Conservation (phyloP, 2,797 vertebrate species). For the Thripadectes ignobilis region DNA sequence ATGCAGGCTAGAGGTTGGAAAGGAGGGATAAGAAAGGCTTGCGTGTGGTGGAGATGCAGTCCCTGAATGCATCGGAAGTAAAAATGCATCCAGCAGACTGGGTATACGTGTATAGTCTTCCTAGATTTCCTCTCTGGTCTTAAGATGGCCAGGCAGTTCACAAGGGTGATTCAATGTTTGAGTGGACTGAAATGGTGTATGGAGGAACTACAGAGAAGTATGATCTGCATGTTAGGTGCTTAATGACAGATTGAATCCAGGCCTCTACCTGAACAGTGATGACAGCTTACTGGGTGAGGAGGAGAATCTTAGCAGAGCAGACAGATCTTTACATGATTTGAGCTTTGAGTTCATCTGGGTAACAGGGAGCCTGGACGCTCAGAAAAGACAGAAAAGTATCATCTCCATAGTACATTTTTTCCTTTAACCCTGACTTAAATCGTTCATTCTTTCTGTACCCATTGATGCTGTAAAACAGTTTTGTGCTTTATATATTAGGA, state of each 20-base stretch:
- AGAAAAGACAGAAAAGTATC: background rate
- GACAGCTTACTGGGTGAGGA: background rate
- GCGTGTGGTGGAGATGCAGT: background rate
- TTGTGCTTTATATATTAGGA: background rate
- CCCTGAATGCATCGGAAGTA: accelerated
- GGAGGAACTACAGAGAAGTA: background rate
- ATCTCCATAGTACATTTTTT: background rate
- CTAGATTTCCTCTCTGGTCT: background rate
- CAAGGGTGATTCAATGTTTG: background rate
- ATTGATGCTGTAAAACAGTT: background rate
- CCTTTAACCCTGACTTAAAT: background rate
- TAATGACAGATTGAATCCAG: background rate
- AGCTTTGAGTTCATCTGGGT: background rate
- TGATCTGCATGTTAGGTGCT: background rate
- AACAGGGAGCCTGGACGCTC: background rate
- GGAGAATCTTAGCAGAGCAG: background rate
- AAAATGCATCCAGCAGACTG: background rate
- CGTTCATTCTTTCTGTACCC: background rate
- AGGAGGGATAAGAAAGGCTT: background rate
- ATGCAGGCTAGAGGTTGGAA: background rate
- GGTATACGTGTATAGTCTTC: background rate
- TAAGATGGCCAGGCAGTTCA: background rate
- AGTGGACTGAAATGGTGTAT: background rate
- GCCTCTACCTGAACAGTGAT: background rate
- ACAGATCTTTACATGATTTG: background rate